These are phyloP conservation scores for Drosophila orosa DNA, from an alignment of 1,140 invertebrate genomes.

Conservation along the genomic window DNA sequence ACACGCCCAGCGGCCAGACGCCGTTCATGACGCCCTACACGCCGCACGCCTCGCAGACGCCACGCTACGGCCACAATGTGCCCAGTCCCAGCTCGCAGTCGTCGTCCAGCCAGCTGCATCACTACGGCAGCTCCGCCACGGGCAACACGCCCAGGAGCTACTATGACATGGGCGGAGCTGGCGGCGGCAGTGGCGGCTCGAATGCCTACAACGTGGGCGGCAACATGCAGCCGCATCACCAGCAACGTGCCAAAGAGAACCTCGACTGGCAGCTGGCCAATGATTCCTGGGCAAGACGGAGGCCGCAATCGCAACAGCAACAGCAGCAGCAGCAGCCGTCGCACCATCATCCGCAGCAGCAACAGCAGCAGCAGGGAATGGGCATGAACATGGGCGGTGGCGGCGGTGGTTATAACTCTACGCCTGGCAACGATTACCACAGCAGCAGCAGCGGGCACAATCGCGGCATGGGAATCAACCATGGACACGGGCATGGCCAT, in stretches of 20 bases:
- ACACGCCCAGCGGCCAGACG: constrained; percentile 95
- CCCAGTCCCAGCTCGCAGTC: constrained; percentile 85
- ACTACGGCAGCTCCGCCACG: constrained; percentile 72
- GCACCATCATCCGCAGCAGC: constrained; percentile 30
- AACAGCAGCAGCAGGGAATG: constrained; percentile 25
- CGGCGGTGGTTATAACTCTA: constrained; percentile 30
- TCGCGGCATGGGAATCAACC: constrained; percentile 18
- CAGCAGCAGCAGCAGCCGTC: constrained; percentile 50
- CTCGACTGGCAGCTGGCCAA: constrained; percentile 79
- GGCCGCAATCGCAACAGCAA: constrained; percentile 45
- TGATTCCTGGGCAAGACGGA: constrained; percentile 78
- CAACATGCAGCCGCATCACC: constrained; percentile 50
- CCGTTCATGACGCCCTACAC: constrained; percentile 96
- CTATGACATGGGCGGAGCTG: constrained; percentile 44
- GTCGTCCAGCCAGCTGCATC: constrained; percentile 66
- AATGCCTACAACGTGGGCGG: constrained; percentile 51
- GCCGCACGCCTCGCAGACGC: constrained; percentile 88
- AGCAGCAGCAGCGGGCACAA: constrained; percentile 51
- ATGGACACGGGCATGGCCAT: constrained; percentile 15
- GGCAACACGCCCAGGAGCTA: constrained; percentile 68
- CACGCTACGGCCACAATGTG: constrained; percentile 87
- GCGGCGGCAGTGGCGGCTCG: constrained; percentile 23
- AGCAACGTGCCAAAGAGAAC: constrained; percentile 74
- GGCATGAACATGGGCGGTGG: constrained; percentile 27
- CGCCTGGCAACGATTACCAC: constrained; percentile 62